Percentiles rank a stretch among this genome's conserved stretches.
Conservation (phyloP, 1,140 invertebrate species). For the Dendrolimus punctatus region DNA sequence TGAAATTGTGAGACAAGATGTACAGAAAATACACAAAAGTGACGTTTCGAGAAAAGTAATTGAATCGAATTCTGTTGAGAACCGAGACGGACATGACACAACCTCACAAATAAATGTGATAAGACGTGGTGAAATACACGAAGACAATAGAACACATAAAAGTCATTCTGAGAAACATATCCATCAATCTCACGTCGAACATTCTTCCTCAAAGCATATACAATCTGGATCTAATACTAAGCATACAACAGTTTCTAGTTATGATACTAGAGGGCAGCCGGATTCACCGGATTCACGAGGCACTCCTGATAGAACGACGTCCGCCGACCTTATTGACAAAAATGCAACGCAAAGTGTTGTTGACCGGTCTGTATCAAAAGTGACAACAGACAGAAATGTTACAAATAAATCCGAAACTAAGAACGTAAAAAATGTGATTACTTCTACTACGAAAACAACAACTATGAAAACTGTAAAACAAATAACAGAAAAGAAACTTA, state of each 20-base stretch:
- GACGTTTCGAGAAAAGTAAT: constrained; percentile 45
- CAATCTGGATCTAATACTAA: constrained; percentile 22
- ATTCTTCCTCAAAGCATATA: constrained; percentile 27
- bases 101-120: constrained; percentile 11
- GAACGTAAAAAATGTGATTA: constrained; percentile 35
- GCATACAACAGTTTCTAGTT: neutral
- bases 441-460: constrained; percentile 46
- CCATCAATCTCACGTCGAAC: constrained; percentile 25
- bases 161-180: constrained; percentile 24
- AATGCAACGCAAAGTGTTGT: constrained; percentile 9
- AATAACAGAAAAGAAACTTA: constrained; percentile 60
- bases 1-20: constrained; percentile 34
- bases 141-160: constrained; percentile 17
- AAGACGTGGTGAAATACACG: constrained; percentile 13
- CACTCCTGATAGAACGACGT: constrained; percentile 8
- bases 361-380: constrained; percentile 22
- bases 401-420: constrained; percentile 35
- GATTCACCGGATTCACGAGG: too few species aligned
- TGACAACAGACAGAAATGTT: constrained; percentile 28
- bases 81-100: constrained; percentile 18
- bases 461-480: constrained; percentile 53
- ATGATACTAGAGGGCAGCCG: neutral
- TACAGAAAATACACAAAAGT: constrained; percentile 23
- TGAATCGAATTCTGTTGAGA: constrained; percentile 18
- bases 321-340: constrained; percentile 17